Conservation (phyloP, 1,140 invertebrate species). For the Ceratina japonica region DNA sequence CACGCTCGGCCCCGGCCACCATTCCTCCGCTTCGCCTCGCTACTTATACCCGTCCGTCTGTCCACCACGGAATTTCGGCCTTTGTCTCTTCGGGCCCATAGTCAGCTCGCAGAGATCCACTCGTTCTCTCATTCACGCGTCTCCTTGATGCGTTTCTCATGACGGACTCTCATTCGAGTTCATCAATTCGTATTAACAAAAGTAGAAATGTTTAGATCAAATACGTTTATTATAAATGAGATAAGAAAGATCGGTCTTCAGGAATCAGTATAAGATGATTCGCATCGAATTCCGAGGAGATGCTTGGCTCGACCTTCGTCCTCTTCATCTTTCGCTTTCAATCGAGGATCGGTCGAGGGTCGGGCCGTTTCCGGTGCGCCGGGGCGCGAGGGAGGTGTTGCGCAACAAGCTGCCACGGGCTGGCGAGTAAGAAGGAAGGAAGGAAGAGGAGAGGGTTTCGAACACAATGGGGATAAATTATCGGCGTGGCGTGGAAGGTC, state of each 20-base stretch:
- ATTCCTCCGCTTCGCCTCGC: constrained; percentile 41
- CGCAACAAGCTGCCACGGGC: constrained; percentile 12
- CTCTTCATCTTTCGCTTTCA: background rate
- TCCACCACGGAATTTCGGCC: constrained; percentile 51
- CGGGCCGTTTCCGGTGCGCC: constrained; percentile 15
- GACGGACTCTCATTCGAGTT: background rate
- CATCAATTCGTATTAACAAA: too few relatives aligned
- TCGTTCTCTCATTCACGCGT: background rate
- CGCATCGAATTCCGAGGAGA: background rate
- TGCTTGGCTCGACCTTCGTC: background rate
- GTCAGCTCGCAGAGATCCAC: background rate
- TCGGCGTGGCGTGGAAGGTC: constrained; percentile 1
- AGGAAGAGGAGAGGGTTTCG: background rate
- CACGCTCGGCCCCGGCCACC: constrained; percentile 68
- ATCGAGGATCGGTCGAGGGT: background rate
- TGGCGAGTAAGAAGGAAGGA: background rate
- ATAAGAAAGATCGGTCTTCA: too few relatives aligned
- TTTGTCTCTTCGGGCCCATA: constrained; percentile 36
- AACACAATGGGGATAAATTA: constrained; percentile 48
- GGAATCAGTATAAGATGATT: background rate
- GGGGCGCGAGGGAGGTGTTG: constrained; percentile 9
- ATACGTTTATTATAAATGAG: too few relatives aligned
- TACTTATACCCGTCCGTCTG: constrained; percentile 38
- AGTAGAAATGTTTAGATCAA: too few relatives aligned
- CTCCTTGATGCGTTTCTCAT: too few relatives aligned